phyloP scores from a whole-genome alignment of 2,888 invertebrate species.

The Helicoverpa assulta region DNA sequence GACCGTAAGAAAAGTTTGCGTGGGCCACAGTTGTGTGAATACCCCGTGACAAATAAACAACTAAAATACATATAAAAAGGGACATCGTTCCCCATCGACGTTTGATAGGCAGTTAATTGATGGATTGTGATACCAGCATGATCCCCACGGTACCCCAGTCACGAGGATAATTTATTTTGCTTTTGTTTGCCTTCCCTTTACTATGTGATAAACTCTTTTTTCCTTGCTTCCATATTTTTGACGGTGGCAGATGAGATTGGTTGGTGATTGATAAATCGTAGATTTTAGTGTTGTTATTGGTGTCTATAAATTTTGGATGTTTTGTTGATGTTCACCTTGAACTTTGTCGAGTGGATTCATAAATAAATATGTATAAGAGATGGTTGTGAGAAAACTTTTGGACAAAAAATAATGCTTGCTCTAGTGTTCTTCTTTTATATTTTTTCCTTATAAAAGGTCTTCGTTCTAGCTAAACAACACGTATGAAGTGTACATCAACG shows the following conservation, averaged over 20 bases:
- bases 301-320: constrained; percentile 24
- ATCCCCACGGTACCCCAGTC: constrained; percentile 56
- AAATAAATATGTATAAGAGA: not conserved
- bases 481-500: constrained; percentile 27
- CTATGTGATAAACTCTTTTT: constrained; percentile 62
- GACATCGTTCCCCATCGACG: constrained; percentile 56
- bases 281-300: constrained; percentile 39
- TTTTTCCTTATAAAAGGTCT: no score
- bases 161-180: constrained; percentile 62
- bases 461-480: constrained; percentile 27
- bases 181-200: constrained; percentile 57
- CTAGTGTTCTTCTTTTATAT: no score
- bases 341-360: constrained; percentile 1
- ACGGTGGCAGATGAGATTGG: constrained; percentile 54
- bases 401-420: not conserved
- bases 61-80: constrained; percentile 52
- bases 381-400: not conserved
- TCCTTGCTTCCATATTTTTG: constrained; percentile 48
- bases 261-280: constrained; percentile 61
- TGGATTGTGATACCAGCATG: constrained; percentile 61
- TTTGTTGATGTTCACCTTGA: constrained; percentile 18
- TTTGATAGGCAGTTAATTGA: constrained; percentile 65
- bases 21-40: constrained; percentile 11
- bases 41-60: constrained; percentile 33
- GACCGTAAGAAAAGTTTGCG: constrained; percentile 8